Evolutionary conservation across 2,113 vertebrate species (phyloP), one percentile per base, ranked within the genome.

Genomic region (Etheostoma cragini): DNA sequence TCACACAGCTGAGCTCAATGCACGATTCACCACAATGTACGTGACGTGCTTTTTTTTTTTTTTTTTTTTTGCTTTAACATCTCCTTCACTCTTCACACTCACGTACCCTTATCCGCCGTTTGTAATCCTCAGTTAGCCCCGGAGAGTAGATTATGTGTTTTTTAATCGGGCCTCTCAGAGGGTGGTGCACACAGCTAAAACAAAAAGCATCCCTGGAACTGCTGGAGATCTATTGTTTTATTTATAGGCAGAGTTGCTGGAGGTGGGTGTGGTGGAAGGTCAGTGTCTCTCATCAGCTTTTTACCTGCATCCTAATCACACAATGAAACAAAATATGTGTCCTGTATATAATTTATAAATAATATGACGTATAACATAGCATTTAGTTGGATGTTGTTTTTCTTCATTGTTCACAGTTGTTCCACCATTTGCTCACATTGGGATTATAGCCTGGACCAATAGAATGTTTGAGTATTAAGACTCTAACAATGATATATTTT

Each of bases 1-100:
- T 72, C 35, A 45, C 24, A 56, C 87, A 89, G 87, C 82, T 88
- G 89, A 87, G 84, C 66, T 84, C 57, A 49, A 53, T 56, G 79
- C 26, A 47, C 26, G 38, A 71, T n/a, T 33, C 45, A 68, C 8
- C 4, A 53, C 69, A 65, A 42, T 84, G 75, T 49, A 56, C 33
- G 64, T 52, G 21, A 6, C 78, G 24, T 42, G 24, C 1, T 4
- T 68, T 11, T 62, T 60, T 78, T 46, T 72, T 1, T 4, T 68
- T 11, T 62, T 56, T 78, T 46, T 72, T 2, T 76, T 62, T 42
- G 16, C 1, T 12, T 56, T 30, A 33, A 26, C 24, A 47, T 57
- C 10, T 53, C 45, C n/a, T 2, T 58, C 3, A 7, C 60, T 63
- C 71, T 61, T 69, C 50, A 63, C 42, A 33, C 64, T 47, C n/a